Base-by-base conservation (phyloP, 2,888 invertebrate genomes). In the Dysmachus trigonus region DNA sequence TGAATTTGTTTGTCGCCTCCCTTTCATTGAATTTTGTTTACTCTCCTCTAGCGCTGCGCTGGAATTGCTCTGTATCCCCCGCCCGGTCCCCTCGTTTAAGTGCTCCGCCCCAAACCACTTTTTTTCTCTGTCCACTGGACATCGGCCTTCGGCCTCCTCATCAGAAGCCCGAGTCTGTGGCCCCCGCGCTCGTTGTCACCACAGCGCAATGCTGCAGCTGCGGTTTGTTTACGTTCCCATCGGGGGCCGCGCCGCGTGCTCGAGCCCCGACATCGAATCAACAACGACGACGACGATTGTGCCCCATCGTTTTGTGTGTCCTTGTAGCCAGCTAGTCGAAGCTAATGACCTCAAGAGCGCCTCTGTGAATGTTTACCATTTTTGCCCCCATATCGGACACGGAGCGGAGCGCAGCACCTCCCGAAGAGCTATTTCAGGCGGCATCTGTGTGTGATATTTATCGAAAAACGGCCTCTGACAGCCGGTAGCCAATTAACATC, bases 211-310 rank as follows among this genome's bases (percentile, higher is more conserved):
- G 10, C 13, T 22, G 22, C 7, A 3, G 10, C 51, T 30, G 77
- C 47, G 77, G 51, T 77, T 77, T 77, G 77, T 77, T 77, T 77
- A 77, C 47, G 51, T 77, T 77, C 77, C 77, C 62, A 62, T 22
- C 47, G 51, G 22, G 22, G 47, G 30, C 31, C 30, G 77, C 77
- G 30, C 31, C 30, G 77, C 77, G 47, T 47, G 77, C 73, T 77
- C 62, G 10, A 3, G n/a, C 6, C 51, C 18, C 51, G 7, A 7
- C 51, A n/a, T n/a, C n/a, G n/a, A n/a, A n/a, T n/a, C n/a, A n/a
- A n/a, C n/a, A n/a, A n/a, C n/a, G n/a, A n/a, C n/a, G n/a, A n/a
- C n/a, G n/a, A n/a, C n/a, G n/a, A n/a, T n/a, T n/a, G n/a, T n/a
- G n/a, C n/a, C n/a, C n/a, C n/a, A n/a, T n/a, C 10, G 10, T 41